A percentile compares a stretch with the other conserved stretches of the same genome.
phyloP scores from a whole-genome alignment of 2,113 vertebrate genomes.

The Spea bombifrons region DNA sequence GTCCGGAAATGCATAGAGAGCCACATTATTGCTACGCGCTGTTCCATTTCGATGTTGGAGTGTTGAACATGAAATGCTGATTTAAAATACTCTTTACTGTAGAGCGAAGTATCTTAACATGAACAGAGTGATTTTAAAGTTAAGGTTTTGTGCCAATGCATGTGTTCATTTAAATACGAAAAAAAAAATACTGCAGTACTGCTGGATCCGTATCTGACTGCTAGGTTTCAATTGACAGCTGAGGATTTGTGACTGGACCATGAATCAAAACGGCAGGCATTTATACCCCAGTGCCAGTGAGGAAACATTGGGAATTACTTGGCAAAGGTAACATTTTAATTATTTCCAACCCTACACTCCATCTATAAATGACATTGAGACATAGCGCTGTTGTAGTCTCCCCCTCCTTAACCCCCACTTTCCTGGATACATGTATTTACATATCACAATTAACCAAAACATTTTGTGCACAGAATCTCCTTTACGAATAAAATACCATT shows the following conservation, averaged over 20 bases:
- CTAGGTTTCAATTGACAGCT: slow-evolving; percentile 99
- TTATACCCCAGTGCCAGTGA: slow-evolving; percentile 99
- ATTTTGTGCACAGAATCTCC: slow-evolving; percentile 48
- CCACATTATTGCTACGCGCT: background rate
- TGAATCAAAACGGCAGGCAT: slow-evolving; percentile 99
- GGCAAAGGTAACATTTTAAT: slow-evolving; percentile 99
- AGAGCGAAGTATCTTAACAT: background rate
- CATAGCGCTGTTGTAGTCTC: slow-evolving; percentile 45
- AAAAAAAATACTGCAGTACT: slow-evolving; percentile 82
- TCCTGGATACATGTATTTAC: slow-evolving; percentile 40
- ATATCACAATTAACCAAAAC: slow-evolving; percentile 56
- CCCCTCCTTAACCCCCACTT: slow-evolving; percentile 20
- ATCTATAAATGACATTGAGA: slow-evolving; percentile 69
- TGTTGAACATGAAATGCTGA: slow-evolving; percentile 7
- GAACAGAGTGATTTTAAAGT: slow-evolving; percentile 60
- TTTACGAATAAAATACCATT: background rate
- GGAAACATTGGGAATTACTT: slow-evolving; percentile 99
- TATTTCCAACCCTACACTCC: slow-evolving; percentile 88
- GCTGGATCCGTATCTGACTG: slow-evolving; percentile 98
- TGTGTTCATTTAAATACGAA: slow-evolving; percentile 88
- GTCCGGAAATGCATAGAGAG: slow-evolving; percentile 18
- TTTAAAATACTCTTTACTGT: slow-evolving; percentile 55
- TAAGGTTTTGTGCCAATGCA: slow-evolving; percentile 77
- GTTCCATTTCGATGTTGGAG: background rate
- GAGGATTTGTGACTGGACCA: slow-evolving; percentile 99